phyloP scores from a whole-genome alignment of 2,797 vertebrate genomes.

The Lerista edwardsae region DNA sequence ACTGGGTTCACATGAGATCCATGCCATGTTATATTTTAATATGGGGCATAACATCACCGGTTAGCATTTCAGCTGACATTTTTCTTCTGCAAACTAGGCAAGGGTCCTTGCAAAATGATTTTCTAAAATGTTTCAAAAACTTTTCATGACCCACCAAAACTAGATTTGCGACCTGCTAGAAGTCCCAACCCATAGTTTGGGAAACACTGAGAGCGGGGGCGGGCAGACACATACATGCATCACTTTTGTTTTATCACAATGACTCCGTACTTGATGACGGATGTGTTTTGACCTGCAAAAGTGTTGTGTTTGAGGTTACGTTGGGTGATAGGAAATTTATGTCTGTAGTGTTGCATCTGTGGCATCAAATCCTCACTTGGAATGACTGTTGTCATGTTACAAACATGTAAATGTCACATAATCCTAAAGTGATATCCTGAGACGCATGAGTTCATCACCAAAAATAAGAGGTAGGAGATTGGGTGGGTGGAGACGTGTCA shows the following conservation, averaged over 20 bases:
- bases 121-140: no score
- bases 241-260: neutral
- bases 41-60: no score
- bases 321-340: neutral
- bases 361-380: neutral
- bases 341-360: neutral
- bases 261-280: neutral
- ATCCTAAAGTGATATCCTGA: neutral
- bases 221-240: neutral
- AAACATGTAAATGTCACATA: neutral
- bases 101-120: no score
- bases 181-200: no score
- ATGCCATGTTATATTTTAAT: no score
- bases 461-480: neutral
- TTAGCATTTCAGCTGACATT: no score
- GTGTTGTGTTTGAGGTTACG: neutral
- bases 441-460: neutral
- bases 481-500: neutral
- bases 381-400: neutral
- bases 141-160: no score
- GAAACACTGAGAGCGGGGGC: no score
- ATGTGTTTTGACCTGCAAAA: neutral
- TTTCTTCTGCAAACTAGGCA: no score
- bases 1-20: no score
- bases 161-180: no score